phyloP scores from a whole-genome alignment of 2,888 invertebrate genomes.

The Eupithecia dodoneata region DNA sequence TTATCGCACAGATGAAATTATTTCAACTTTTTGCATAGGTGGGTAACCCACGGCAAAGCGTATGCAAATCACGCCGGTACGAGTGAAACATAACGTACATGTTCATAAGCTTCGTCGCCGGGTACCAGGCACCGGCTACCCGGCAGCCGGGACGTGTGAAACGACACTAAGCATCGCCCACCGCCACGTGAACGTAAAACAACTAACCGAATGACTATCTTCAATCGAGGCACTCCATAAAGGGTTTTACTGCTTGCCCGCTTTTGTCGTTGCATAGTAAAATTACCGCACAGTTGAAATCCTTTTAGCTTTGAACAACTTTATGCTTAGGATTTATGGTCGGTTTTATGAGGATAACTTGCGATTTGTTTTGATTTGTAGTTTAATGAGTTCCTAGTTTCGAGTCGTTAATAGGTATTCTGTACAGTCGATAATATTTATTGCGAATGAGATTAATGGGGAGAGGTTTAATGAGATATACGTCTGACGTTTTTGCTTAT shows the following conservation, averaged over 20 bases:
- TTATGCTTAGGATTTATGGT: conserved; percentile 33
- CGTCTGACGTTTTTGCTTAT: background rate
- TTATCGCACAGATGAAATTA: no score
- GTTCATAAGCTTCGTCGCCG: no score
- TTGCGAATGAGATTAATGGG: conserved; percentile 12
- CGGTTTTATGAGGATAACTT: conserved; percentile 28
- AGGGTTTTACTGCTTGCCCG: conserved; percentile 41
- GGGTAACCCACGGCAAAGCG: no score
- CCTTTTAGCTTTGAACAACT: conserved; percentile 31
- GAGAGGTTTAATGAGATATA: background rate
- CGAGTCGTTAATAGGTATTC: conserved; percentile 15
- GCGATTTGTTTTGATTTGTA: conserved; percentile 21
- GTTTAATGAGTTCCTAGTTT: conserved; percentile 17
- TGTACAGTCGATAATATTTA: conserved; percentile 11
- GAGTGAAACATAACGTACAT: no score
- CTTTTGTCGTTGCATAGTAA: conserved; percentile 44
- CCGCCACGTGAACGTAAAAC: conserved; percentile 42
- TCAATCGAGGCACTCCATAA: conserved; percentile 42
- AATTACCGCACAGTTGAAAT: conserved; percentile 43
- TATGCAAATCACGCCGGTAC: no score
- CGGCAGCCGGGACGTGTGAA: no score
- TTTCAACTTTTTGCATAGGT: no score
- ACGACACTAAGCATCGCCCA: conserved; percentile 19
- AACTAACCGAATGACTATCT: conserved; percentile 44
- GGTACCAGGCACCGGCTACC: no score